Percentiles rank a stretch among this genome's conserved stretches.
These are phyloP conservation scores for Alsophila aescularia DNA, from an alignment of 2,888 invertebrate species.

Conservation along the genomic window DNA sequence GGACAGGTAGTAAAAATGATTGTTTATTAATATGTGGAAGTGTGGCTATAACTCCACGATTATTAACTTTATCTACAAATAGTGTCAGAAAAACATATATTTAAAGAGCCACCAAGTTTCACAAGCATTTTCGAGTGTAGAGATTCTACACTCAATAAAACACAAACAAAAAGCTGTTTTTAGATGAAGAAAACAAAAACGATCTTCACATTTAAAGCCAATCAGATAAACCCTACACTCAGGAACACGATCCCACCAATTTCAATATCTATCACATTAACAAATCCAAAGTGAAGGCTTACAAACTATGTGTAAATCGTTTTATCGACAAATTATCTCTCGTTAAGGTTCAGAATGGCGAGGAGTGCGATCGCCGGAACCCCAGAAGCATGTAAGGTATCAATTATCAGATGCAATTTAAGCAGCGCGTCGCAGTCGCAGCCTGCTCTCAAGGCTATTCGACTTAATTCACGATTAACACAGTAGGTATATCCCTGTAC, in stretches of 20 bases:
- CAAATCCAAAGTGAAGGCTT: background rate
- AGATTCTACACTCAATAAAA: background rate
- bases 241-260: background rate
- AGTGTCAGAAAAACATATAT: too few relatives aligned
- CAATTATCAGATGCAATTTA: conserved; percentile 38
- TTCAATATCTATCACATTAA: background rate
- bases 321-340: conserved; percentile 27
- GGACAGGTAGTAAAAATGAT: conserved; percentile 32
- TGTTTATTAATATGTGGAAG: conserved; percentile 30
- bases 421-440: conserved; percentile 14
- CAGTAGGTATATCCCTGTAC: conserved; percentile 38
- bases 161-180: background rate
- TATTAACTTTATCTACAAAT: too few relatives aligned
- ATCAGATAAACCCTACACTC: background rate
- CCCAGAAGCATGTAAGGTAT: conserved; percentile 38
- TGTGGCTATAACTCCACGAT: too few relatives aligned
- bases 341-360: conserved; percentile 25
- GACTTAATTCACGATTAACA: conserved; percentile 43
- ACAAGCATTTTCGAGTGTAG: too few relatives aligned
- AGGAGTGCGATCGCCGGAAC: conserved; percentile 21
- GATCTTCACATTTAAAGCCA: background rate
- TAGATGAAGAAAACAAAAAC: background rate
- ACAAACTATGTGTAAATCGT: conserved; percentile 19
- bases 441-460: conserved; percentile 36
- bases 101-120: too few relatives aligned